Evolutionary conservation across 2,113 vertebrate species (phyloP), one percentile per base, ranked within the genome.

Genomic region (Nerophis ophidion): DNA sequence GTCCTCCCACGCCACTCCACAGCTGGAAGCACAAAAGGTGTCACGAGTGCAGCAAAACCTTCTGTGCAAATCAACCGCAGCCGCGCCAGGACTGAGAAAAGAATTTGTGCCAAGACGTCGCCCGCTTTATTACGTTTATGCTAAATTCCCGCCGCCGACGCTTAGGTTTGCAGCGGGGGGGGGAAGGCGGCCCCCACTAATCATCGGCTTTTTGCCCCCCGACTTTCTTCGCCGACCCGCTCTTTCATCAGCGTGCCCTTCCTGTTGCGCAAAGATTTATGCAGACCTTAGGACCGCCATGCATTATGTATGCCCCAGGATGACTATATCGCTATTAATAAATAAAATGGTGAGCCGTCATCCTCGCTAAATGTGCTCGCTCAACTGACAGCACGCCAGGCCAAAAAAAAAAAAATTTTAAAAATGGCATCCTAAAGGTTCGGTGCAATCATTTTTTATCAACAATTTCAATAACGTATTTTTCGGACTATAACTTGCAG

Each of bases 321-420:
- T 77, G 76, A 83, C 81, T 83, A 77, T 66, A 83, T 83, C 71
- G 71, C 61, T 76, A 83, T 86, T 75, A 81, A 80, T 83, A 81
- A 83, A 81, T 80, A 80, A 76, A 44, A 82, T 73, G 47, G 54
- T 57, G 60, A 71, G 66, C 71, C 14, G 36, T 63, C 76, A 42
- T 62, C 48, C 57, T 68, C 17, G 57, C 65, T 79, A 79, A 44
- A 80, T 74, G 68, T 74, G 71, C 71, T 72, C 57, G 66, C 84
- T 74, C 71, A 81, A 76, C 72, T 76, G 79, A 74, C 74, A 40
- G 38, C 38, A 40, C 40, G 40, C 40, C 11, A 11, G 10, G 40
- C 4, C 40, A 44, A 44, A 44, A 44, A 26, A 26, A 26, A 26
- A 26, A 26, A 26, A 26, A n/a, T n/a, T 10, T 42, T 42, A 42